phyloP scores from a whole-genome alignment of 1,140 invertebrate species.

The Helicoverpa zea region DNA sequence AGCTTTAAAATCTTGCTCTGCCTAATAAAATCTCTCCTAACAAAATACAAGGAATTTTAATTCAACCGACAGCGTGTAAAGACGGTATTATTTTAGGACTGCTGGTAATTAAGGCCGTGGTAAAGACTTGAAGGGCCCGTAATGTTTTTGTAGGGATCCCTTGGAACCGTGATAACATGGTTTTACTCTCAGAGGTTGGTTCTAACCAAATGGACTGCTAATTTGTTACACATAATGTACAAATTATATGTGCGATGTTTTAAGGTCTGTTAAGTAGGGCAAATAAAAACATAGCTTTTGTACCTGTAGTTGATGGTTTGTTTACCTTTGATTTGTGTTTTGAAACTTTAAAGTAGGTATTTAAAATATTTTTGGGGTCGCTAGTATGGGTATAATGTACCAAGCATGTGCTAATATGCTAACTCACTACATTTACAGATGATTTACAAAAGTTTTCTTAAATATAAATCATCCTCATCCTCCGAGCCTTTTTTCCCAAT shows the following conservation, averaged over 20 bases:
- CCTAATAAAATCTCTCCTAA: slow-evolving; percentile 31
- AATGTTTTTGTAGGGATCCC: slow-evolving; percentile 47
- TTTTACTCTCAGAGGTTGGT: slow-evolving; percentile 43
- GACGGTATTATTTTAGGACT: slow-evolving; percentile 45
- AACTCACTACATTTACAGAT: too few relatives aligned
- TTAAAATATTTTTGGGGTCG: too few relatives aligned
- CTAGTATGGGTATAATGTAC: too few relatives aligned
- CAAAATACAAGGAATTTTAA: slow-evolving; percentile 37
- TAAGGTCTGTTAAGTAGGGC: slow-evolving; percentile 6
- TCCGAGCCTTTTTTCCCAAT: too few relatives aligned
- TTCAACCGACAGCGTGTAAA: slow-evolving; percentile 6
- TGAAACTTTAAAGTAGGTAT: neutral
- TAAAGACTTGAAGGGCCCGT: slow-evolving; percentile 28
- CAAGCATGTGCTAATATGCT: too few relatives aligned
- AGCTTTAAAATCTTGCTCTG: neutral
- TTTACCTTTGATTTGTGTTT: neutral
- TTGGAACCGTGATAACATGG: slow-evolving; percentile 43
- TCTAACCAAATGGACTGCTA: slow-evolving; percentile 28
- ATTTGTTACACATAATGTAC: slow-evolving; percentile 37
- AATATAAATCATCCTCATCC: too few relatives aligned
- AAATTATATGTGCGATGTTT: slow-evolving; percentile 23
- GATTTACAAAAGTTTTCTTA: too few relatives aligned
- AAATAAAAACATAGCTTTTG: slow-evolving; percentile 5
- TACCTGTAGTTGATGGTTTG: too few relatives aligned
- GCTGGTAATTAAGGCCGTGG: slow-evolving; percentile 28